Percentiles rank a stretch among this genome's conserved stretches.
Evolutionary conservation across 2,797 vertebrate species (phyloP).

Genomic region (Aphelocoma californica): DNA sequence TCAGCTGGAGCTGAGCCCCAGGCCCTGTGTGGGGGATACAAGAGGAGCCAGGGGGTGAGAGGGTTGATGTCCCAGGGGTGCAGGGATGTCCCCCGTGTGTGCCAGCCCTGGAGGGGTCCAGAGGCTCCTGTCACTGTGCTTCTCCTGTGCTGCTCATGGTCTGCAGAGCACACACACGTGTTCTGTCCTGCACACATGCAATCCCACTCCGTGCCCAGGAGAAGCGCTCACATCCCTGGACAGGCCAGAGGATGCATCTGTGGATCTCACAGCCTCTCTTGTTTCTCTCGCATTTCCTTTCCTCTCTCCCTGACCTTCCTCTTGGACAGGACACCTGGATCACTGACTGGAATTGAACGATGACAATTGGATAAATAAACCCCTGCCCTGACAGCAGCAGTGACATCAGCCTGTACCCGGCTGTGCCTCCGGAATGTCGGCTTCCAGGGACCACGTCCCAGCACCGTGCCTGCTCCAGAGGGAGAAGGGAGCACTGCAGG

Average conservation of each 20-base stretch:
- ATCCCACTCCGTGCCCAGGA: not conserved
- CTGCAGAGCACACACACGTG: not conserved
- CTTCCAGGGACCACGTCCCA: not conserved
- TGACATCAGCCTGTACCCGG: not conserved
- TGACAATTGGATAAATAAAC: not conserved
- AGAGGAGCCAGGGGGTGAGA: not conserved
- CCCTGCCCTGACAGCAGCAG: not conserved
- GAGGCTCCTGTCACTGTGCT: not conserved
- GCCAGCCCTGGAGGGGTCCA: not conserved
- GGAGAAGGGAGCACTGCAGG: not conserved
- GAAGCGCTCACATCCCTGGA: not conserved
- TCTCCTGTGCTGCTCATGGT: not conserved
- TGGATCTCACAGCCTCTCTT: not conserved
- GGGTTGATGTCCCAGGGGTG: rapidly evolving
- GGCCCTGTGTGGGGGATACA: not conserved
- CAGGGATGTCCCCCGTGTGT: not conserved
- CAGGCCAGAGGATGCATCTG: not conserved
- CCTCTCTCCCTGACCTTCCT: constrained; percentile 35
- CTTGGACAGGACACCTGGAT: constrained; percentile 15
- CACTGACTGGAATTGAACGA: constrained; percentile 3
- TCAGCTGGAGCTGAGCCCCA: not conserved
- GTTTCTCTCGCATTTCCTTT: not conserved
- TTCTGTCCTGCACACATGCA: not conserved
- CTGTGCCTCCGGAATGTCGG: rapidly evolving
- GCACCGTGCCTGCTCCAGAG: rapidly evolving